Conservation (phyloP, 1,140 invertebrate genomes). For the Sitophilus oryzae region DNA sequence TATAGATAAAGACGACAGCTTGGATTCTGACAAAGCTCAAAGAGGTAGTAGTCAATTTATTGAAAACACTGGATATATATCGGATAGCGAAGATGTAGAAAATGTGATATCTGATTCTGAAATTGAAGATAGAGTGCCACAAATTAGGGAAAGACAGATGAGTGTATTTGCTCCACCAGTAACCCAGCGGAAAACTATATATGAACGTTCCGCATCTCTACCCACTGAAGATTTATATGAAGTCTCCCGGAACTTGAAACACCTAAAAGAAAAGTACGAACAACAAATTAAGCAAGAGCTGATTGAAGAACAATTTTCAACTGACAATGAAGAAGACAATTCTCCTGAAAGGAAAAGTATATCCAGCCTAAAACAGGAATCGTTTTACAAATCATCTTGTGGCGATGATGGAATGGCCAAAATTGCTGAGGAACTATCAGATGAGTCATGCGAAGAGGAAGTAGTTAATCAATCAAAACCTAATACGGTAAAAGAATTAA, state of each 20-base stretch:
- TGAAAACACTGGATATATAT: slow-evolving; percentile 43
- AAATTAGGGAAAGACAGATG: slow-evolving; percentile 42
- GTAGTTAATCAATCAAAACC: not conserved
- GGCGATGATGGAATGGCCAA: slow-evolving; percentile 16
- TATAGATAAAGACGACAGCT: slow-evolving; percentile 30
- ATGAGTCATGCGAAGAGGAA: not conserved
- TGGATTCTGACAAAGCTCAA: slow-evolving; percentile 38
- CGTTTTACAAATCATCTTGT: slow-evolving; percentile 3
- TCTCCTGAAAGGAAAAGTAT: slow-evolving; percentile 46
- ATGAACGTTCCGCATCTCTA: slow-evolving; percentile 47
- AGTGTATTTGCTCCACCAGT: slow-evolving; percentile 40
- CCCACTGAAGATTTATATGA: slow-evolving; percentile 45
- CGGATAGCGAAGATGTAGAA: slow-evolving; percentile 42
- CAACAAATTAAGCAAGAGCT: slow-evolving; percentile 49
- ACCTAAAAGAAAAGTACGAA: slow-evolving; percentile 47
- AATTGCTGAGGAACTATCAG: not conserved
- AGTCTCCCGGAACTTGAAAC: slow-evolving; percentile 40
- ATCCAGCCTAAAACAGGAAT: slow-evolving; percentile 25
- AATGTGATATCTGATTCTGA: slow-evolving; percentile 43
- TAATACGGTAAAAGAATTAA: not conserved
- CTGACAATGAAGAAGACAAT: slow-evolving; percentile 47
- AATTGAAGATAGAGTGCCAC: slow-evolving; percentile 43
- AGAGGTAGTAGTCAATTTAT: slow-evolving; percentile 32
- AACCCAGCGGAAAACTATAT: slow-evolving; percentile 41
- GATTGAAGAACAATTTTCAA: slow-evolving; percentile 46